Evolutionary conservation across 2,113 vertebrate species (phyloP).

Genomic region (Ivindomyrus marchei): DNA sequence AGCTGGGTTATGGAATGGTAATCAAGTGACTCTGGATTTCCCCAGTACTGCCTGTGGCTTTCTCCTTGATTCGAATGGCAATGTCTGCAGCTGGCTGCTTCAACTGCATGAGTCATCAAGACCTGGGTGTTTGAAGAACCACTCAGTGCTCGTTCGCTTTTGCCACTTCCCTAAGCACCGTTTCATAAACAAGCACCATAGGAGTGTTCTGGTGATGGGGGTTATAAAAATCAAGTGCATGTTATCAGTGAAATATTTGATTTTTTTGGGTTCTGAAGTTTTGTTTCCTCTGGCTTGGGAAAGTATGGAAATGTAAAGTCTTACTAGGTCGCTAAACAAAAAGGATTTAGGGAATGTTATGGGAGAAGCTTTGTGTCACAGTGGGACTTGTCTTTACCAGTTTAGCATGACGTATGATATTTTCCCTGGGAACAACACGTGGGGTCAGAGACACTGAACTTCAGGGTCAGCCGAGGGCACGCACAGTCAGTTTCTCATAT

Average conservation of each 20-base stretch:
- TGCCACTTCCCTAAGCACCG: slow-evolving; percentile 32
- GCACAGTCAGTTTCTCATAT: neutral
- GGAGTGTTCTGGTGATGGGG: neutral
- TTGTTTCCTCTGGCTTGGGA: slow-evolving; percentile 26
- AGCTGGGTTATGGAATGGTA: neutral
- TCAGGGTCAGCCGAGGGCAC: slow-evolving; percentile 23
- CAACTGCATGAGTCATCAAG: neutral
- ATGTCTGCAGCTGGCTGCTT: neutral
- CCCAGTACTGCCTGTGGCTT: neutral
- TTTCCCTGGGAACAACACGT: slow-evolving; percentile 25
- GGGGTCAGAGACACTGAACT: slow-evolving; percentile 17
- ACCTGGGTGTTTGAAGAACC: slow-evolving; percentile 14
- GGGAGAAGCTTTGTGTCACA: neutral
- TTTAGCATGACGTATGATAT: slow-evolving; percentile 22
- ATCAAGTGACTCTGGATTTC: neutral
- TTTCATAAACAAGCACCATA: slow-evolving; percentile 31
- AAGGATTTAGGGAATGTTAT: slow-evolving; percentile 21
- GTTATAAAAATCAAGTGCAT: slow-evolving; percentile 38
- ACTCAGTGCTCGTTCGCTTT: slow-evolving; percentile 35
- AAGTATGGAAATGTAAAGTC: slow-evolving; percentile 18
- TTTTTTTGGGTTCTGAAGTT: slow-evolving; percentile 16
- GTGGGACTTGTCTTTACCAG: neutral
- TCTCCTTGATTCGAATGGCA: neutral
- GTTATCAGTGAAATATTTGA: slow-evolving; percentile 35
- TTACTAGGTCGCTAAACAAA: neutral